These are phyloP conservation scores for Bilobella aurantiaca DNA, from an alignment of 1,140 invertebrate genomes.

Conservation along the genomic window DNA sequence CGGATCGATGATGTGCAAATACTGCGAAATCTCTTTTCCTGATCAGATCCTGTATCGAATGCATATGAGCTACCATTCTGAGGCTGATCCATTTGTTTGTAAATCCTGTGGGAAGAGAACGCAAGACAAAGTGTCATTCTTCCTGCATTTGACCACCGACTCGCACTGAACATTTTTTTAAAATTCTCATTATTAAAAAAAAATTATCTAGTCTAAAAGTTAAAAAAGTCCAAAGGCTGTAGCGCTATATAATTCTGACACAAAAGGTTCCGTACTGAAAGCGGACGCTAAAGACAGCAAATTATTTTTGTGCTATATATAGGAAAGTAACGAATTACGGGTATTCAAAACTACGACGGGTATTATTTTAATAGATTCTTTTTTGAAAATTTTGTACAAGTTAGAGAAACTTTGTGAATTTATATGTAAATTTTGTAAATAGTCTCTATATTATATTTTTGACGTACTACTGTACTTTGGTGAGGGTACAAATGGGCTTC, in stretches of 20 bases:
- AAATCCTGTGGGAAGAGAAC: slow-evolving; percentile 82
- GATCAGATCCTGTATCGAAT: slow-evolving; percentile 84
- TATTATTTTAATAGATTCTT: too few species aligned
- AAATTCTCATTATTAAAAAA: neutral
- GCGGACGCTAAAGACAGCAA: too few species aligned
- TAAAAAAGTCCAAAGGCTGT: neutral
- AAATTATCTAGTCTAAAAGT: neutral
- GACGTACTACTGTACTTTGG: neutral
- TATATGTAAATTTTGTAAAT: neutral
- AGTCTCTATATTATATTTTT: neutral
- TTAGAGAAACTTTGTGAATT: neutral
- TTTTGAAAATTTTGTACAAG: neutral
- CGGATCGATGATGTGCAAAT: slow-evolving; percentile 56
- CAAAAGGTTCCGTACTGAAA: too few species aligned
- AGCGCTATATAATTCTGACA: neutral
- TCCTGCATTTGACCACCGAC: slow-evolving; percentile 74
- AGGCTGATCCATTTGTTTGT: slow-evolving; percentile 81
- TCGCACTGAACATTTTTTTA: slow-evolving; percentile 48
- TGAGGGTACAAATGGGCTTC: neutral
- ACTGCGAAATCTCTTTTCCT: slow-evolving; percentile 82
- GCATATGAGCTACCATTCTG: slow-evolving; percentile 88
- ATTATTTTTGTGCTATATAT: neutral
- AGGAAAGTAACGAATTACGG: neutral
- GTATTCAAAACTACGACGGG: neutral
- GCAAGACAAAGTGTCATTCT: slow-evolving; percentile 74